phyloP scores from a whole-genome alignment of 2,797 vertebrate species.

The Chelon labrosus region DNA sequence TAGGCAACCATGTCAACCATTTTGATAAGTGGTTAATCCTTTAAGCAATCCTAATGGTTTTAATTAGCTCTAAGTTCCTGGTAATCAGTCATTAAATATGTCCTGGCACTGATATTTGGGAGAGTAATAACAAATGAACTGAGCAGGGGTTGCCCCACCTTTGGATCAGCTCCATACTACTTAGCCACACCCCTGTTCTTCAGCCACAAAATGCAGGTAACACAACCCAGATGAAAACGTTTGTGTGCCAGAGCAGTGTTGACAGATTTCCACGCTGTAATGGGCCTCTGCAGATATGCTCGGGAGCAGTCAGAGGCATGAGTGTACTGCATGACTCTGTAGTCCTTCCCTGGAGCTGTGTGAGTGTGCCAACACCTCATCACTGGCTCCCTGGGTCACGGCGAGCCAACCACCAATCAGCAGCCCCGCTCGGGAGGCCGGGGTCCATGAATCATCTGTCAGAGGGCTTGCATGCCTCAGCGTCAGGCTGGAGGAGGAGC shows the following conservation, averaged over 20 bases:
- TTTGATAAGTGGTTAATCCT: background rate
- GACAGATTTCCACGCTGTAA: conserved; percentile 38
- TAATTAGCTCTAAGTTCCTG: background rate
- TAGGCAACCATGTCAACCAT: background rate
- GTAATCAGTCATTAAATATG: background rate
- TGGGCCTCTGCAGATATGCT: conserved; percentile 55
- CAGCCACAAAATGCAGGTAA: conserved; percentile 7
- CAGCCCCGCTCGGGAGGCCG: conserved; percentile 63
- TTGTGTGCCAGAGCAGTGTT: conserved; percentile 29
- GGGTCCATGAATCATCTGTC: conserved; percentile 76
- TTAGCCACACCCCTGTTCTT: conserved; percentile 13
- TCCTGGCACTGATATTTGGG: background rate
- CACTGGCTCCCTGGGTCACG: conserved; percentile 71
- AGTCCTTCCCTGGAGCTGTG: conserved; percentile 79
- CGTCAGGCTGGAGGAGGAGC: conserved; percentile 66
- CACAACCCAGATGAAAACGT: conserved; percentile 32
- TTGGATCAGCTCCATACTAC: conserved; percentile 6
- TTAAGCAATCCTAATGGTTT: background rate
- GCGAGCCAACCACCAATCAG: conserved; percentile 75
- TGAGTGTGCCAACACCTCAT: conserved; percentile 75
- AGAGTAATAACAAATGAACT: conserved; percentile 4
- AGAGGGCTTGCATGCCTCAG: conserved; percentile 54
- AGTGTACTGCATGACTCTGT: conserved; percentile 66
- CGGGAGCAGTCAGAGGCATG: conserved; percentile 55
- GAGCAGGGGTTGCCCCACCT: background rate